Evolutionary conservation across 2,888 invertebrate genomes (phyloP).

Genomic region (Eledone cirrhosa): DNA sequence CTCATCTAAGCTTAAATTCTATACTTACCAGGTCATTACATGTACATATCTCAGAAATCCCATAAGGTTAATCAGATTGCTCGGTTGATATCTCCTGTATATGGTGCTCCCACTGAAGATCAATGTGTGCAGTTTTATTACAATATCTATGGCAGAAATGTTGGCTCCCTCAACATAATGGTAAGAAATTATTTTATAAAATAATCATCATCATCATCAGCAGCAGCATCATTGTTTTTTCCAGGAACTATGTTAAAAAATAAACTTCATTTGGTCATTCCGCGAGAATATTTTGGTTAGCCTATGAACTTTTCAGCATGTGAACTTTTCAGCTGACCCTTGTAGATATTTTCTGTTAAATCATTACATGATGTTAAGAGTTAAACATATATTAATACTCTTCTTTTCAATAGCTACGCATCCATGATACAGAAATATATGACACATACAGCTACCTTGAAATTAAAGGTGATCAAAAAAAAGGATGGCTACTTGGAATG

Average conservation of each 20-base stretch:
- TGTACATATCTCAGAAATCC: constrained; percentile 56
- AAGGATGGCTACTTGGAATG: constrained; percentile 48
- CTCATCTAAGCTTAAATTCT: neutral
- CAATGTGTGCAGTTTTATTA: constrained; percentile 62
- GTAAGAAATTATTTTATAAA: constrained; percentile 33
- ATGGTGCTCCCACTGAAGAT: constrained; percentile 39
- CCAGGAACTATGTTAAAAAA: too few species aligned
- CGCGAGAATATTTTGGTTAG: too few species aligned
- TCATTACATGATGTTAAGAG: too few species aligned
- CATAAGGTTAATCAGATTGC: constrained; percentile 51
- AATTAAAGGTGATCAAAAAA: constrained; percentile 44
- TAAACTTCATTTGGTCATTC: too few species aligned
- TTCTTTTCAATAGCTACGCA: neutral
- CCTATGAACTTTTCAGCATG: too few species aligned
- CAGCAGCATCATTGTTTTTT: too few species aligned
- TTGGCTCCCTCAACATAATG: constrained; percentile 51
- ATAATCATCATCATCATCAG: too few species aligned
- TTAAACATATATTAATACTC: too few species aligned
- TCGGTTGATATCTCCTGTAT: constrained; percentile 44
- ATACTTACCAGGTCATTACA: constrained; percentile 49
- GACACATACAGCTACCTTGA: constrained; percentile 2
- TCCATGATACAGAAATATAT: neutral
- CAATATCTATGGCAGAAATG: constrained; percentile 58
- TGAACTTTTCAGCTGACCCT: too few species aligned
- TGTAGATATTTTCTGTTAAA: too few species aligned